A percentile compares a stretch with the other conserved stretches of the same genome.
phyloP scores from a whole-genome alignment of 1,140 invertebrate species.

The Latrodectus geometricus region DNA sequence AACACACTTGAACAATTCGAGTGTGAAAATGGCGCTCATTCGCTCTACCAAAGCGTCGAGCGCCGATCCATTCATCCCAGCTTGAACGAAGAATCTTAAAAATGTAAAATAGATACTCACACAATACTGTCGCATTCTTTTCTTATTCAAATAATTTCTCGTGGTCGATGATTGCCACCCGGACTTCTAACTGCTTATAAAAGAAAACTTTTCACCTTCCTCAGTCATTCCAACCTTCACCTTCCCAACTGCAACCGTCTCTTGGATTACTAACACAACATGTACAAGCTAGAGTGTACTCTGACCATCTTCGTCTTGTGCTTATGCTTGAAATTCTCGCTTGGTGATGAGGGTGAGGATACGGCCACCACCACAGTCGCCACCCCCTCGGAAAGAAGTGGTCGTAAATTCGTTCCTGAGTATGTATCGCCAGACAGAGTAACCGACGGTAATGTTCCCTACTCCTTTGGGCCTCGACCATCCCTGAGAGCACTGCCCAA shows the following conservation, averaged over 20 bases:
- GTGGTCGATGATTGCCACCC: not conserved
- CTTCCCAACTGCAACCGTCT: not conserved
- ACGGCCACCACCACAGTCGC: not conserved
- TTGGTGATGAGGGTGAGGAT: not conserved
- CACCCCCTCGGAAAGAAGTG: not conserved
- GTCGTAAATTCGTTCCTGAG: slow-evolving; percentile 23
- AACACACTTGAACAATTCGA: slow-evolving; percentile 3
- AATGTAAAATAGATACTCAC: slow-evolving; percentile 31
- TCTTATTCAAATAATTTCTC: slow-evolving; percentile 35
- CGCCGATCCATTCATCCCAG: slow-evolving; percentile 5
- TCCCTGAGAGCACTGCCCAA: slow-evolving; percentile 17
- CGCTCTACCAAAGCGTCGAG: not conserved
- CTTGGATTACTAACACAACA: slow-evolving; percentile 27
- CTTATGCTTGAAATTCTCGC: not conserved
- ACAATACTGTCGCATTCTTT: slow-evolving; percentile 22
- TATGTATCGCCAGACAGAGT: slow-evolving; percentile 8
- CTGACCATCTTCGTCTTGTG: not conserved
- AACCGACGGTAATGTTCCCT: not conserved
- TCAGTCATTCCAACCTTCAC: slow-evolving; percentile 10
- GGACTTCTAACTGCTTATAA: slow-evolving; percentile 12
- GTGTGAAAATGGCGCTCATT: slow-evolving; percentile 15
- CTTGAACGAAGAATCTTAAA: slow-evolving; percentile 10
- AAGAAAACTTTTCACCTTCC: not conserved
- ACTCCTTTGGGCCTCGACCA: not conserved
- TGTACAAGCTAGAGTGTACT: not conserved